phyloP scores from a whole-genome alignment of 2,888 invertebrate species.

The Eupelmus urozonus region DNA sequence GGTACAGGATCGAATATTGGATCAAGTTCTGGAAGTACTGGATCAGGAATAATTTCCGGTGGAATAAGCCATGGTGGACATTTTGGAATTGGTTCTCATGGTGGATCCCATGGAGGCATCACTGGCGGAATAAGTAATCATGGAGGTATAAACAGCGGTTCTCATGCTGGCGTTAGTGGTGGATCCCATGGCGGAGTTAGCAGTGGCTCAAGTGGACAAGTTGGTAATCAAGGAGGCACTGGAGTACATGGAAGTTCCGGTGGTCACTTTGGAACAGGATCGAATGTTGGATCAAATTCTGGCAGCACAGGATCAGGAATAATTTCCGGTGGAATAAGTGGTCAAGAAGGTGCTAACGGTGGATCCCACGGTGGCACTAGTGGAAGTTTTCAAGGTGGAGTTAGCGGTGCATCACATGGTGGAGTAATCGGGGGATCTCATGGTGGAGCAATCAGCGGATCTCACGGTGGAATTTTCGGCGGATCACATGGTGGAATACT shows the following conservation, averaged over 20 bases:
- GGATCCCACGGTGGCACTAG: not conserved
- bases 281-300: not conserved
- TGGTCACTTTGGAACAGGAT: conserved; percentile 12
- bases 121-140: not conserved
- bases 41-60: not conserved
- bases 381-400: not conserved
- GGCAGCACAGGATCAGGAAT: not conserved
- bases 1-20: conserved; percentile 6
- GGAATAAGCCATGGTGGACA: not conserved
- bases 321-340: not conserved
- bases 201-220: not conserved
- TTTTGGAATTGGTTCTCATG: conserved; percentile 23
- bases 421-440: not conserved
- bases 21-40: not conserved
- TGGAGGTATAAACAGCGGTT: not conserved
- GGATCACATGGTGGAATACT: not conserved
- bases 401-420: not conserved
- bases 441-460: not conserved
- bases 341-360: conserved; percentile 5
- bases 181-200: not conserved
- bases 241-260: not conserved
- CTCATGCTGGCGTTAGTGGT: not conserved
- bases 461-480: not conserved
- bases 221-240: not conserved
- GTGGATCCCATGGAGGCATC: not conserved